phyloP scores from a whole-genome alignment of 2,113 vertebrate species.

The Ancistrus triradiatus region DNA sequence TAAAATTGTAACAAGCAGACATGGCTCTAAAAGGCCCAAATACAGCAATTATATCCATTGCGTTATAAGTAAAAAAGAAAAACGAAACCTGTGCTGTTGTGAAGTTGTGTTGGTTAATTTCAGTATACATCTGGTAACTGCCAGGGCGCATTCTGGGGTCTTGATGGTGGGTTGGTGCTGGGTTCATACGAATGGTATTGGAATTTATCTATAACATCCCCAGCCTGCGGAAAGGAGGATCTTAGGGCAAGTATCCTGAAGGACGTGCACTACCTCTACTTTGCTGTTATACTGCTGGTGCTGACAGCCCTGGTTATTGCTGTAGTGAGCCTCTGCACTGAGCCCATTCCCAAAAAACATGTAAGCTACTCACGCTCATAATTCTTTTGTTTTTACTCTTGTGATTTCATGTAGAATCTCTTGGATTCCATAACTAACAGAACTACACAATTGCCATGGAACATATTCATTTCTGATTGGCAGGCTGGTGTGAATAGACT shows the following conservation, averaged over 20 bases:
- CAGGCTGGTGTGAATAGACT: no score
- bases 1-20: no score
- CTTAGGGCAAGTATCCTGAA: conserved; percentile 75
- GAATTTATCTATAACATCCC: conserved; percentile 77
- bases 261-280: conserved; percentile 90
- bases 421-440: no score
- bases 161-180: conserved; percentile 80
- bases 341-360: conserved; percentile 75
- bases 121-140: conserved; percentile 40
- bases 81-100: no score
- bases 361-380: conserved; percentile 63
- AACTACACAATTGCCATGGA: no score
- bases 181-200: conserved; percentile 76
- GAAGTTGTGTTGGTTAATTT: no score
- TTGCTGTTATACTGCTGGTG: conserved; percentile 80
- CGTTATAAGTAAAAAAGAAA: no score
- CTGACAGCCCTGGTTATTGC: conserved; percentile 69
- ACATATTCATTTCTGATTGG: no score
- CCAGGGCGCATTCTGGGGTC: conserved; percentile 97
- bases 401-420: no score
- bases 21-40: no score
- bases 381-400: neutral
- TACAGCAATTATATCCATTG: no score
- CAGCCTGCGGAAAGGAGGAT: conserved; percentile 82
- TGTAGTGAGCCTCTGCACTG: conserved; percentile 76